Conservation (phyloP, 2,888 invertebrate species). For the Pherbina coryleti region DNA sequence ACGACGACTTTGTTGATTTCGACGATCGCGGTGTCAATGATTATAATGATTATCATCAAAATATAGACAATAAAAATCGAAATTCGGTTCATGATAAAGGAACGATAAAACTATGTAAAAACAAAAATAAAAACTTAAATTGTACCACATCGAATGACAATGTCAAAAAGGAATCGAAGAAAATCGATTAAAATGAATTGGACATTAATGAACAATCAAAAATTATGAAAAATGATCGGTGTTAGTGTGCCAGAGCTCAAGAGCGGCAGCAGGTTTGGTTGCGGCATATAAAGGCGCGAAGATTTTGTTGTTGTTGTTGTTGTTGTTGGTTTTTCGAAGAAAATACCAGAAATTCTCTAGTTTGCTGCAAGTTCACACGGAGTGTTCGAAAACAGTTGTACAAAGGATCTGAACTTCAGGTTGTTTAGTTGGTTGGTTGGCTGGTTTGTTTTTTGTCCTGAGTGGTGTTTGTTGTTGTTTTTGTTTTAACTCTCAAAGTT, state of each 20-base stretch:
- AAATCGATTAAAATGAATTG: constrained; percentile 59
- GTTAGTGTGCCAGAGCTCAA: neutral
- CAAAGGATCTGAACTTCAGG: constrained; percentile 16
- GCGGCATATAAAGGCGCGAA: constrained; percentile 50
- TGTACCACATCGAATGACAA: constrained; percentile 28
- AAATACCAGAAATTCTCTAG: constrained; percentile 8
- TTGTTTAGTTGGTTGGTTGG: constrained; percentile 15
- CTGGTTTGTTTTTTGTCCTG: constrained; percentile 18
- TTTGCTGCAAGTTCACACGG: constrained; percentile 45
- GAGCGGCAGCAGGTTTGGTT: neutral
- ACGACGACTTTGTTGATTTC: neutral
- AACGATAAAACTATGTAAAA: neutral
- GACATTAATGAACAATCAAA: constrained; percentile 63
- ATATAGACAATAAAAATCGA: constrained; percentile 43
- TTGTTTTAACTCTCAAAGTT: constrained; percentile 42
- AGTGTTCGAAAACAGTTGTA: neutral
- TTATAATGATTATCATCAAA: constrained; percentile 35
- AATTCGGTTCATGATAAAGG: constrained; percentile 12
- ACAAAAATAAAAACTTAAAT: no score
- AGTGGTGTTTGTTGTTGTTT: constrained; percentile 36
- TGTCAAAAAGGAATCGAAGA: constrained; percentile 13
- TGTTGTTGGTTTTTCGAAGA: neutral
- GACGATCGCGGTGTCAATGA: constrained; percentile 18
- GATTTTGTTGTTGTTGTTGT: constrained; percentile 10
- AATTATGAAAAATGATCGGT: constrained; percentile 64